Conservation (phyloP, 92 coral and sea anemone species). For the Micromussa lordhowensis region DNA sequence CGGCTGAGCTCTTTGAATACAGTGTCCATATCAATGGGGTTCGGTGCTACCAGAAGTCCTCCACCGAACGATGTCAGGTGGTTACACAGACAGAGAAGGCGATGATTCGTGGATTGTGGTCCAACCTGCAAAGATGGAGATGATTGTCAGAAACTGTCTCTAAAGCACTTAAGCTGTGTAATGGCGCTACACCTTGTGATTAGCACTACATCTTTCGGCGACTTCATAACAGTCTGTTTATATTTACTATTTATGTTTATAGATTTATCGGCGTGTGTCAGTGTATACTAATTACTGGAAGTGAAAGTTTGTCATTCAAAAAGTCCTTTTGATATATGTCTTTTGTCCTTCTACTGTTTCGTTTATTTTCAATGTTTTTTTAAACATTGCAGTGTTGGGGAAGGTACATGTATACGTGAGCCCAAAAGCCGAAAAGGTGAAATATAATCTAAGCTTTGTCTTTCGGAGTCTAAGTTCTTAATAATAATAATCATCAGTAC, state of each 20-base stretch:
- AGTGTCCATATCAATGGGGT: constrained; percentile 42
- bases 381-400: too few relatives aligned
- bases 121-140: constrained; percentile 4
- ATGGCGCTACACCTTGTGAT: background rate
- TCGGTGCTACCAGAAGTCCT: constrained; percentile 40
- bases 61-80: constrained; percentile 54
- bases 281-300: background rate
- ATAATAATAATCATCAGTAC: background rate
- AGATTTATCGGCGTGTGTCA: background rate
- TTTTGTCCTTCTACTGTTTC: background rate
- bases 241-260: background rate
- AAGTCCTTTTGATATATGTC: too few relatives aligned
- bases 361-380: too few relatives aligned
- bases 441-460: background rate
- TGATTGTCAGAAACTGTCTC: background rate
- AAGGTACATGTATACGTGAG: background rate
- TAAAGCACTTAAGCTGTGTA: background rate
- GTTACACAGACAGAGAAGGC: constrained; percentile 32
- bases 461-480: background rate
- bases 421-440: too few relatives aligned
- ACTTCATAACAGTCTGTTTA: too few relatives aligned
- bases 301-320: background rate
- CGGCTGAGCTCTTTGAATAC: constrained; percentile 35
- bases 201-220: background rate
- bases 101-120: constrained; percentile 16